Percentiles rank a stretch among this genome's conserved stretches.
Conservation (phyloP, 64 coral and sea anemone species). For the Catalaphyllia jardinei region DNA sequence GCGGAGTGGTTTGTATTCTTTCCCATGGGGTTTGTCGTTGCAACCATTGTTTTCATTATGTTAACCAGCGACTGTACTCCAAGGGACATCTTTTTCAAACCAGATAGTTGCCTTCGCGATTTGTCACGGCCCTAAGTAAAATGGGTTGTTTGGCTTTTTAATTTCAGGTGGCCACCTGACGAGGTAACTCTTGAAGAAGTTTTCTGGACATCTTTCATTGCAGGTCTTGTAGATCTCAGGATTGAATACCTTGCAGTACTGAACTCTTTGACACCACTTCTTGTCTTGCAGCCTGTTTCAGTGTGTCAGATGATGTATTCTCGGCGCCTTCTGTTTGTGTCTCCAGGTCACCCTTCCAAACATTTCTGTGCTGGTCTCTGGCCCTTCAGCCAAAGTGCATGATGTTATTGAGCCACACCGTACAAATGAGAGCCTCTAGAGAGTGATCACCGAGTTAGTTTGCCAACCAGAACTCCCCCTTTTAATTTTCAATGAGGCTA, state of each 20-base stretch:
- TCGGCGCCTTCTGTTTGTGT: background rate
- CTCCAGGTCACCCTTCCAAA: constrained; percentile 27
- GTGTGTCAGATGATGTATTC: constrained; percentile 44
- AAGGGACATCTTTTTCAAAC: constrained; percentile 36
- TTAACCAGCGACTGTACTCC: constrained; percentile 37
- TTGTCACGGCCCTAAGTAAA: constrained; percentile 22
- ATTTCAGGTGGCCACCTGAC: constrained; percentile 9
- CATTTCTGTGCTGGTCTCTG: constrained; percentile 11
- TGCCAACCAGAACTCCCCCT: too few species aligned
- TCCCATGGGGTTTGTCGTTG: background rate
- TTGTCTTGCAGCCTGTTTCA: constrained; percentile 54
- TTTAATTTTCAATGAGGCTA: too few species aligned
- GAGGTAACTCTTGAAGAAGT: constrained; percentile 35
- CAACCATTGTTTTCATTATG: constrained; percentile 66
- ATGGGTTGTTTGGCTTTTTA: constrained; percentile 13
- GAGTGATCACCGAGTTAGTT: too few species aligned
- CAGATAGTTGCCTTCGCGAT: background rate
- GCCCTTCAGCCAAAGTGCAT: constrained; percentile 64
- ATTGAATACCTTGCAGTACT: constrained; percentile 21
- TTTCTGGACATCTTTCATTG: constrained; percentile 43
- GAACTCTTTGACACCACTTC: constrained; percentile 46
- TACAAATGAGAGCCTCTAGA: background rate
- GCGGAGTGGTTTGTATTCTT: constrained; percentile 56
- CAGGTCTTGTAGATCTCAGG: constrained; percentile 18
- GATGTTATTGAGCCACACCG: constrained; percentile 42